Evolutionary conservation across 2,113 vertebrate genomes (phyloP).

Genomic region (Pedionomus torquatus): DNA sequence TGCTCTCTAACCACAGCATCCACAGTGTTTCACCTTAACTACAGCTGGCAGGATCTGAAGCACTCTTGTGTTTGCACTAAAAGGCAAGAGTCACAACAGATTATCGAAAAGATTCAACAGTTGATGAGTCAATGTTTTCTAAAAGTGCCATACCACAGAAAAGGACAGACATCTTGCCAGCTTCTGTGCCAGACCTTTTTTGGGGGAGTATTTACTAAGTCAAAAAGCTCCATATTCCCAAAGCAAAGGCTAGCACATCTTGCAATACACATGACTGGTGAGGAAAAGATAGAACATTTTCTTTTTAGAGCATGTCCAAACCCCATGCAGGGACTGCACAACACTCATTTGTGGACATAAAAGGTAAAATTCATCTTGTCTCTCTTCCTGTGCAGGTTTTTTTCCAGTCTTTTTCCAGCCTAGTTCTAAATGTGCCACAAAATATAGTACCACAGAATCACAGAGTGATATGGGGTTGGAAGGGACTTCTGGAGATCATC

Average conservation of each 20-base stretch:
- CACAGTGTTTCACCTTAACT: background rate
- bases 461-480: no score
- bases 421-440: background rate
- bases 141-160: conserved; percentile 9
- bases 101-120: background rate
- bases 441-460: background rate
- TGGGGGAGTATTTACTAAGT: background rate
- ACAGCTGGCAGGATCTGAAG: background rate
- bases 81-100: background rate
- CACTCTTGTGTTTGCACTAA: background rate
- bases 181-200: conserved; percentile 2
- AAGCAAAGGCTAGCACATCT: background rate
- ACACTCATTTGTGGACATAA: background rate
- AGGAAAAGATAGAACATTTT: background rate
- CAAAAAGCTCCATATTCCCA: background rate
- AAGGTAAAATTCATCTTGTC: background rate
- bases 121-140: background rate
- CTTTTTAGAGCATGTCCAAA: background rate
- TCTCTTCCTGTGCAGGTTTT: background rate
- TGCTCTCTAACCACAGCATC: background rate
- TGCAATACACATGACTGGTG: background rate
- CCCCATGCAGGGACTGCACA: background rate
- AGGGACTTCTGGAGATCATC: no score
- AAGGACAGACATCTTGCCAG: conserved; percentile 33
- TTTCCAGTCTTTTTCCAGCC: background rate